Evolutionary conservation across 1,140 invertebrate genomes (phyloP), one percentile per base, ranked within the genome.

Genomic region (Magallana ariakensis): DNA sequence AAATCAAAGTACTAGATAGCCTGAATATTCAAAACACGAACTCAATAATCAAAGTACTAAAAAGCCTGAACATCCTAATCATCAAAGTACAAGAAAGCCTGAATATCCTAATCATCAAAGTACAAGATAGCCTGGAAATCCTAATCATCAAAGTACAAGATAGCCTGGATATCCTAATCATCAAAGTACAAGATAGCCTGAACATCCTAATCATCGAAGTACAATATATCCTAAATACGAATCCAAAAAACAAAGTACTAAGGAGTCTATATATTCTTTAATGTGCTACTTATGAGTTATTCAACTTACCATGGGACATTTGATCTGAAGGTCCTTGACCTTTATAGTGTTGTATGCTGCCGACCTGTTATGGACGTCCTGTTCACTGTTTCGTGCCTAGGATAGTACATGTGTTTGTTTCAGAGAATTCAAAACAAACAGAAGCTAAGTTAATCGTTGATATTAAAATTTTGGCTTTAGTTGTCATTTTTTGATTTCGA

Each of bases 271-370:
- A 46, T 46, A 46, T 46, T 46, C 33, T 46, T 2, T 46, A 4
- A 46, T 46, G 33, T 46, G 33, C 1, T 46, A 0, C 33, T 46
- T 46, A 46, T 46, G 5, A 46, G 33, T 46, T 5, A 46, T 46
- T 46, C 33, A 46, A n/a, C 80, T 53, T 11, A 82, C 80, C 80
- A 82, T 82, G 16, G 80, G 54, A n/a, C 80, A 82, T 22, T 82
- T 82, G 46, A 0, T 7, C 54, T 82, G 80, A 16, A 82, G 19
- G 11, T 54, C 54, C 33, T 55, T 56, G 54, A 82, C 33, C n/a
- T 55, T 82, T 7, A 53, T 55, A 5, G 54, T 10, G 19, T 19
- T 82, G 80, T 54, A 82, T 55, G 46, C 46, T 3, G 54, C 54
- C 33, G 80, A 82, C 22, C 80, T 55, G 46, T 82, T 82, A 53